These are phyloP conservation scores for Trissolcus brochymenae DNA, from an alignment of 2,888 invertebrate species.

Conservation along the genomic window DNA sequence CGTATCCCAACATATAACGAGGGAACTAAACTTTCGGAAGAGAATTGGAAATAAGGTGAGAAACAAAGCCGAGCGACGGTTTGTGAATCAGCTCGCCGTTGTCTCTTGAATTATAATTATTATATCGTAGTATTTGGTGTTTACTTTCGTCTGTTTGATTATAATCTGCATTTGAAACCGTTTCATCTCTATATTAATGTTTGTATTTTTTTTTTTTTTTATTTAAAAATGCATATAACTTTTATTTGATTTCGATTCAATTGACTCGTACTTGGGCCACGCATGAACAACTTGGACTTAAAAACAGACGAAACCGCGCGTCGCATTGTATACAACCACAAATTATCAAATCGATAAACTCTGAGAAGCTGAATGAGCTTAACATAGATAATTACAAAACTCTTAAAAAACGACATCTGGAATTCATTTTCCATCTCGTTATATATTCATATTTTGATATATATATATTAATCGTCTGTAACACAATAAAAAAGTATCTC, in stretches of 20 bases:
- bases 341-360: constrained; percentile 48
- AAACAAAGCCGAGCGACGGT: constrained; percentile 39
- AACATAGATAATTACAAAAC: constrained; percentile 50
- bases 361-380: constrained; percentile 47
- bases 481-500: constrained; percentile 48
- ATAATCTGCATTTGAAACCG: constrained; percentile 25
- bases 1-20: constrained; percentile 50
- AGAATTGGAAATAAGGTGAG: constrained; percentile 32
- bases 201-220: constrained; percentile 11
- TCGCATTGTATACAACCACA: constrained; percentile 30
- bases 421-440: constrained; percentile 26
- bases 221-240: constrained; percentile 25
- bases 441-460: constrained; percentile 7
- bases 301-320: constrained; percentile 42
- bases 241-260: constrained; percentile 37
- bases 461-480: constrained; percentile 44
- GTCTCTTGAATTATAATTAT: constrained; percentile 37
- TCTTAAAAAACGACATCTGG: constrained; percentile 44
- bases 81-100: constrained; percentile 18
- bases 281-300: constrained; percentile 15
- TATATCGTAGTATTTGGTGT: constrained; percentile 45
- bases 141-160: constrained; percentile 48
- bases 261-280: constrained; percentile 26
- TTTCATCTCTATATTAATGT: constrained; percentile 22
- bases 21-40: constrained; percentile 31